Conservation (phyloP, 2,888 invertebrate genomes). For the Diloba caeruleocephala region DNA sequence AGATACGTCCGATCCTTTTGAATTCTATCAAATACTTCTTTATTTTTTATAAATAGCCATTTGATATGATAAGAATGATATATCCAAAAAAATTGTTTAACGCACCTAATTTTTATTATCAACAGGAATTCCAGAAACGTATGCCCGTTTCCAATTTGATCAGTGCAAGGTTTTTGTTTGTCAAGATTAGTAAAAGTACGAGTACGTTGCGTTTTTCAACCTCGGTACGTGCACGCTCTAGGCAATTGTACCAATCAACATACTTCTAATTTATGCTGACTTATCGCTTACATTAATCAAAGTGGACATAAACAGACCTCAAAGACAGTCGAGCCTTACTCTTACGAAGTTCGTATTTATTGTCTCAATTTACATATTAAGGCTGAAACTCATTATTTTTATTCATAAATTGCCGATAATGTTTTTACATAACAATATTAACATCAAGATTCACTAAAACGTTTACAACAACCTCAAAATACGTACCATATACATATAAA, state of each 20-base stretch:
- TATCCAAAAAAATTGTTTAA: conserved; percentile 47
- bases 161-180: too few relatives aligned
- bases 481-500: conserved; percentile 75
- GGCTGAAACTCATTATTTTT: conserved; percentile 63
- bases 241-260: neutral
- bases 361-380: conserved; percentile 77
- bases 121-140: conserved; percentile 27
- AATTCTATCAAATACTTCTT: conserved; percentile 39
- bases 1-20: conserved; percentile 28
- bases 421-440: conserved; percentile 72
- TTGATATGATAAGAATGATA: conserved; percentile 80
- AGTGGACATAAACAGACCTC: conserved; percentile 11
- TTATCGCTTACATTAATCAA: conserved; percentile 14
- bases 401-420: conserved; percentile 55
- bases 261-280: neutral
- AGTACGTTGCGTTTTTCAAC: neutral
- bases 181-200: conserved; percentile 1
- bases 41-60: conserved; percentile 42
- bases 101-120: conserved; percentile 26
- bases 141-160: conserved; percentile 4
- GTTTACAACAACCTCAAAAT: conserved; percentile 82
- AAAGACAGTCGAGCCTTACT: conserved; percentile 37
- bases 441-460: conserved; percentile 72
- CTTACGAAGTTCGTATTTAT: conserved; percentile 64
- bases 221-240: neutral